Percentiles rank a stretch among this genome's conserved stretches.
Evolutionary conservation across 35 echinoderm and acorn worm species (phyloP).

Genomic region (Patiria miniata): DNA sequence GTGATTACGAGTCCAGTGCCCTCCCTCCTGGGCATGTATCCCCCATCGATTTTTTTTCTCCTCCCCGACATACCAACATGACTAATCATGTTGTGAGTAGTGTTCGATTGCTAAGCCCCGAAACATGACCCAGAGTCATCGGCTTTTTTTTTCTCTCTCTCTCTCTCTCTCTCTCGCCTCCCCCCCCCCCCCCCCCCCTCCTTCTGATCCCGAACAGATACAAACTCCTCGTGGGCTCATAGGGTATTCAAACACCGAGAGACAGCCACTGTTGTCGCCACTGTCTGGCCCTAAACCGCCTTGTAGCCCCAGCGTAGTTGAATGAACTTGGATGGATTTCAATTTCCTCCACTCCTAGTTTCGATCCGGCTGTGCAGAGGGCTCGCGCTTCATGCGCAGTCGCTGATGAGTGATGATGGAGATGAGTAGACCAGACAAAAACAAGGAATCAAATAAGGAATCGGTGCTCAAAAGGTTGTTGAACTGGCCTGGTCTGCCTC

Average conservation of each 20-base stretch:
- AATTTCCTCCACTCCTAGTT: constrained; percentile 21
- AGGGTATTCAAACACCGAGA: background rate
- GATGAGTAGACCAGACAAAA: background rate
- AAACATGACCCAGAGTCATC: background rate
- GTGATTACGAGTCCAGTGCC: background rate
- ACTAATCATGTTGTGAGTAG: constrained; percentile 29
- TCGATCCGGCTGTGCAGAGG: background rate
- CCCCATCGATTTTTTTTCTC: background rate
- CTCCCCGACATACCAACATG: constrained; percentile 24
- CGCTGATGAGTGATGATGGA: constrained; percentile 3
- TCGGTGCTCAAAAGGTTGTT: background rate
- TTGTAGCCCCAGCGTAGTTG: background rate
- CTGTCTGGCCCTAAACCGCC: background rate
- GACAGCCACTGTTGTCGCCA: background rate
- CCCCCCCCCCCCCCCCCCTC: background rate
- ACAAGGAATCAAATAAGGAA: background rate
- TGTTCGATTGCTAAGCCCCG: constrained; percentile 18
- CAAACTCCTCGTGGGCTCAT: constrained; percentile 1
- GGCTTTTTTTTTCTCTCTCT: too few relatives aligned
- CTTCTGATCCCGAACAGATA: constrained; percentile 12
- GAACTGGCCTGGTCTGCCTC: background rate
- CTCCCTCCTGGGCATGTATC: background rate
- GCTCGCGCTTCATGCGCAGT: background rate
- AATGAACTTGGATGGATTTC: constrained; percentile 33
- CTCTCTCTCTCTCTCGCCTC: too few relatives aligned